Base-by-base conservation (phyloP, 2,797 vertebrate species). In the Argyrosomus regius region DNA sequence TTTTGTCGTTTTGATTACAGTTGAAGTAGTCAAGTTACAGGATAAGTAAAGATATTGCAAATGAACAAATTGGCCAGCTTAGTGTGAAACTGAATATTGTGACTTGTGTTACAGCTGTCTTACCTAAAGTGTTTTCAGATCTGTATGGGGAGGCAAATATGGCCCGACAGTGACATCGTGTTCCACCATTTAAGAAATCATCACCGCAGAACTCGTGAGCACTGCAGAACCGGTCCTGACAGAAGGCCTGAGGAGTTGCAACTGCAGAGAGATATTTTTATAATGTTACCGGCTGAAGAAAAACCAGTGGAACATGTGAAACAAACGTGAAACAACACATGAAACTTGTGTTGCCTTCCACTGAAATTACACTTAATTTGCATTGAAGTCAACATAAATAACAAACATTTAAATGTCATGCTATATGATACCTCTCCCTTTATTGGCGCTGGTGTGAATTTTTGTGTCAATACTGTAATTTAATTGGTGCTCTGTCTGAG, bases 111-210 rank as follows among this genome's bases (percentile, higher is more conserved):
- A 28, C 11, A 58, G 43, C 53, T 20, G 5, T 73, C 48, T 52
- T 35, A 48, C 54, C 28, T 6, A 68, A 16, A 24, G 5, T 18
- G 20, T 43, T 22, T 3, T n/a, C 0, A 2, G 16, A 18, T 22
- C 6, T 60, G 56, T 52, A 53, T 5, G 46, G 6, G 17, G n/a
- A 39, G 16, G 63, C 63, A 46, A 67, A 67, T 39, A 76, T 28
- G 31, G 63, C 73, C n/a, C 63, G 63, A 22, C 73, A 76, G 35
- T 11, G 24, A 35, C 73, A 76, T 7, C 53, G 24, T 13, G 61
- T 45, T 39, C 20, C 45, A 9, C 20, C 28, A 9, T 3, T 7
- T 8, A 1, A 3, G n/a, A 12, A 26, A 16, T 22, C 13, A 1
- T 52, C 48, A 0, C 74, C 64, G 16, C 74, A 68, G 18, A 76